Base-by-base conservation (phyloP, 2,888 invertebrate genomes). In the Glyphotaelius pellucidus region DNA sequence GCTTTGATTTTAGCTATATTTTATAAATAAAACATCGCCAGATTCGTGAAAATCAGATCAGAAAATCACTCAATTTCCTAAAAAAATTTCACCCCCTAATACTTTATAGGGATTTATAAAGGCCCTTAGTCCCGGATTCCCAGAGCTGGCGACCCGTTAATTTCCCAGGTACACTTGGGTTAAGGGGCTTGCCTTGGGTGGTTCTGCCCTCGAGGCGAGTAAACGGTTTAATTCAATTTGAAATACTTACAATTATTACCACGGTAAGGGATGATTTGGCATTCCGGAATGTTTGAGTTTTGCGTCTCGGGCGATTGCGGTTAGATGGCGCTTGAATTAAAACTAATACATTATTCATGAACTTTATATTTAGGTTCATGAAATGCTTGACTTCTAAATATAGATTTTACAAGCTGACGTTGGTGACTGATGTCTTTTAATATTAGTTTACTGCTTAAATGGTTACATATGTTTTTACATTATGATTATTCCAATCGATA, bases 161-260 rank as follows among this genome's bases (percentile, higher is more conserved):
- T 79, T 89, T 79, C 11, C 35, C 80, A 79, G 88, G 88, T 79
- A 35, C 80, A 89, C 31, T 80, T 30, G 47, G 88, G 67, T 30
- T 89, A 11, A 42, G 88, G 88, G 35, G 4, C 38, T 52, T n/a
- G 32, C 67, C 35, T n/a, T 25, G n/a, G 67, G 67, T 9, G 25
- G 67, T 9, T 9, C 67, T 67, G 79, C 88, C 88, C 88, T 89
- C 32, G 35, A 79, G 88, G 38, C 30, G 79, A n/a, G 88, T 79
- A 67, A 79, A 32, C 88, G 79, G 38, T 89, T 38, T 80, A 89
- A 89, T 89, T 79, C 79, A 89, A 89, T 89, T 89, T 89, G 32
- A 32, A 35, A 89, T 89, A 79, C 88, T 89, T 79, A 89, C 88
- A 89, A 89, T 89, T 67, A 67, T n/a, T 80, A 89, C 42, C 14